These are phyloP conservation scores for Thomomys bottae DNA, from an alignment of 2,113 vertebrate genomes.

Conservation along the genomic window DNA sequence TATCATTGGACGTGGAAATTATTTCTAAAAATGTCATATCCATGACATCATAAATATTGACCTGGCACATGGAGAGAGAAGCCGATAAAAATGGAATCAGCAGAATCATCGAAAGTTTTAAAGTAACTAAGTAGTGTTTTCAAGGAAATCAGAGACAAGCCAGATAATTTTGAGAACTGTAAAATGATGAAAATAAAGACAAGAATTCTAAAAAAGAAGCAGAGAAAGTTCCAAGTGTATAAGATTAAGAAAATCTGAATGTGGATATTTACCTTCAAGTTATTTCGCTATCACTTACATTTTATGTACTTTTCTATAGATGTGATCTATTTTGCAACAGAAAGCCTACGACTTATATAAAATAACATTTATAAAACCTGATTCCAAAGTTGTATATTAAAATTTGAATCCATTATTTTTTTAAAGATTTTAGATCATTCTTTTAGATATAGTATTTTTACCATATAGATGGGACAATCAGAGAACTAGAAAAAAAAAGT, in stretches of 20 bases:
- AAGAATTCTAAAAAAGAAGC: conserved; percentile 20
- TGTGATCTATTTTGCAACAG: not conserved
- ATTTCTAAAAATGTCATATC: conserved; percentile 21
- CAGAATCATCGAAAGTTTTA: not conserved
- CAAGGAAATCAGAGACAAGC: conserved; percentile 20
- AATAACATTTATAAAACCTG: not conserved
- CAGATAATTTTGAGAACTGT: not conserved
- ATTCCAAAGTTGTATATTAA: conserved; percentile 29
- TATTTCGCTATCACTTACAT: conserved; percentile 4
- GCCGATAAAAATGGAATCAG: not conserved
- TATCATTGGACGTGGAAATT: not conserved
- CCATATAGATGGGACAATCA: not conserved
- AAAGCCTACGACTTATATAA: not conserved
- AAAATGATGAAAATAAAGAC: not conserved
- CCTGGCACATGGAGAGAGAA: not conserved
- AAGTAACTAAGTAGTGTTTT: not conserved
- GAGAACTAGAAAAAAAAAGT: not conserved
- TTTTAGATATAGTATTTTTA: conserved; percentile 15
- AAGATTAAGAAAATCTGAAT: not conserved
- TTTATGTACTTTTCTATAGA: not conserved
- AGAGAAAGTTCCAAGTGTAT: not conserved
- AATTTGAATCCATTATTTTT: conserved; percentile 19
- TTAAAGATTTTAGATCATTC: not conserved
- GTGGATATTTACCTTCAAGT: not conserved
- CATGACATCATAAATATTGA: not conserved